A percentile compares a stretch with the other conserved stretches of the same genome.
Conservation (phyloP, 2,797 vertebrate genomes). For the Malurus splendens region DNA sequence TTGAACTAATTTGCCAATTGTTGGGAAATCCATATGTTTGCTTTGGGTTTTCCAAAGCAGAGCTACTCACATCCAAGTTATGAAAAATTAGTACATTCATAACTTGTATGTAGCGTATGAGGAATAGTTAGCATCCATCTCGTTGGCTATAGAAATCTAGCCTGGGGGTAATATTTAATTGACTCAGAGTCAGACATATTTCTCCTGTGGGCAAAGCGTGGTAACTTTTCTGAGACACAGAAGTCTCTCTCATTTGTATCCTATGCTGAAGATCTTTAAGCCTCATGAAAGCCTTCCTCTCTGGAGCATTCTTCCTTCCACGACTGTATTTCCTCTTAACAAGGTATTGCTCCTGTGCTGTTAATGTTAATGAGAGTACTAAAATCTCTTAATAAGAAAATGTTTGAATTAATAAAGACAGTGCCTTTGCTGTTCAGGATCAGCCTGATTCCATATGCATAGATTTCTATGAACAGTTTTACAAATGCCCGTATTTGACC, state of each 20-base stretch:
- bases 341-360: slow-evolving; percentile 14
- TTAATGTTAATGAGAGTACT: slow-evolving; percentile 12
- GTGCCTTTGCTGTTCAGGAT: background rate
- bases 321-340: slow-evolving; percentile 3
- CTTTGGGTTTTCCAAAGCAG: background rate
- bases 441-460: background rate
- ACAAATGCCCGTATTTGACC: background rate
- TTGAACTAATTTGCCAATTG: background rate
- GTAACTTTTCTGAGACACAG: slow-evolving; percentile 16
- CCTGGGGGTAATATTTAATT: slow-evolving; percentile 22
- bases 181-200: background rate
- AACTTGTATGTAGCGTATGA: background rate
- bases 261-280: slow-evolving; percentile 2
- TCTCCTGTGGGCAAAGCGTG: background rate
- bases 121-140: background rate
- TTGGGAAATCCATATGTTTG: background rate
- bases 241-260: background rate
- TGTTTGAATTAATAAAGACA: background rate
- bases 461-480: background rate
- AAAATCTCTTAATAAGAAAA: slow-evolving; percentile 25
- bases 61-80: background rate
- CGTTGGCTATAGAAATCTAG: background rate
- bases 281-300: background rate
- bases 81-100: background rate
- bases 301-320: slow-evolving; percentile 30